phyloP scores from a whole-genome alignment of 2,797 vertebrate genomes.

The Aplochiton taeniatus region DNA sequence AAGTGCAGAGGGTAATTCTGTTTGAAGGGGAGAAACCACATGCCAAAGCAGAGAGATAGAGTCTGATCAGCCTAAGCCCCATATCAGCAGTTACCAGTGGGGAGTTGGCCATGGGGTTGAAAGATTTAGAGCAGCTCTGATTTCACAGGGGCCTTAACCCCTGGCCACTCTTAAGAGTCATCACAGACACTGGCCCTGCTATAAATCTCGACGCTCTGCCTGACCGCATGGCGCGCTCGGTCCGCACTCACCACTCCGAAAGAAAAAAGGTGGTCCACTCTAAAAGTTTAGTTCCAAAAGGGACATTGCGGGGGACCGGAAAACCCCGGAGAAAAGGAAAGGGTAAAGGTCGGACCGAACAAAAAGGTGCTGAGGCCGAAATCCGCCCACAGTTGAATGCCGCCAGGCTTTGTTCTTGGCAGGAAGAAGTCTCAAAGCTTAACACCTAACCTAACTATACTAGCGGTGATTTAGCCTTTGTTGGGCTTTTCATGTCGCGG shows the following conservation, averaged over 20 bases:
- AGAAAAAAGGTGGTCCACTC: conserved; percentile 19
- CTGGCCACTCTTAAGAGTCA: neutral
- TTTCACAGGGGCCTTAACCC: conserved; percentile 46
- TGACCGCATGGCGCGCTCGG: too few relatives aligned
- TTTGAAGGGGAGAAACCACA: conserved; percentile 51
- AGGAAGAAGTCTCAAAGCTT: conserved; percentile 52
- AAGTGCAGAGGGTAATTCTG: conserved; percentile 63
- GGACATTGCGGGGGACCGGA: conserved; percentile 37
- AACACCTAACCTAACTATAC: conserved; percentile 52
- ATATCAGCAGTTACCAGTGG: conserved; percentile 59
- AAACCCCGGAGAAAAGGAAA: neutral
- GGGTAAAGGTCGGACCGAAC: conserved; percentile 46
- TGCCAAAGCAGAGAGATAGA: conserved; percentile 49
- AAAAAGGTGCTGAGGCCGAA: conserved; percentile 51
- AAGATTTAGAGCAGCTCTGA: conserved; percentile 63
- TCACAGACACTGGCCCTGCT: neutral
- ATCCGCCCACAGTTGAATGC: conserved; percentile 40
- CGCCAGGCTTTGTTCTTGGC: conserved; percentile 56
- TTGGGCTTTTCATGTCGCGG: conserved; percentile 17
- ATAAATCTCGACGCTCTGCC: too few relatives aligned
- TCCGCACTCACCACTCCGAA: too few relatives aligned
- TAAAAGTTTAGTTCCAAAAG: conserved; percentile 39
- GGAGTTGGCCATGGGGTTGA: conserved; percentile 50
- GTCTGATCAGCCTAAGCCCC: conserved; percentile 64
- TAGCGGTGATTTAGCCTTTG: conserved; percentile 31